phyloP scores from a whole-genome alignment of 2,113 vertebrate genomes.

The Glaucomys volans region DNA sequence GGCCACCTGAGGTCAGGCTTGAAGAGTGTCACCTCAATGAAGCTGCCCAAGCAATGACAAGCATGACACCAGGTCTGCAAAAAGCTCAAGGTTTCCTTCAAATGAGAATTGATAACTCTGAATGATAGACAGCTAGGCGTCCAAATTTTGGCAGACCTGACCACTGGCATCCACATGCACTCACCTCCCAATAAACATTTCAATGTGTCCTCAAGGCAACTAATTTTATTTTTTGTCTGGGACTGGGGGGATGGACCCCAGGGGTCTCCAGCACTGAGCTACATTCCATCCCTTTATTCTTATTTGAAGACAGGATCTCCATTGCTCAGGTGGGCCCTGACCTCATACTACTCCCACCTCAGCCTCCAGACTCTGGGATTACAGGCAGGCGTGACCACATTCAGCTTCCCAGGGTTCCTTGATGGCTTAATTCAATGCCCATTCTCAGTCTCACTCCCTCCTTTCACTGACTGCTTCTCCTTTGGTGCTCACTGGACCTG shows the following conservation, averaged over 20 bases:
- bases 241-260: too few relatives aligned
- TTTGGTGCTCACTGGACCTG: background rate
- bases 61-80: background rate
- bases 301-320: background rate
- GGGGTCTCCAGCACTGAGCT: too few relatives aligned
- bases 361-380: background rate
- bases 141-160: background rate
- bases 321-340: background rate
- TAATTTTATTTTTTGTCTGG: too few relatives aligned
- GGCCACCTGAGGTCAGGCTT: background rate
- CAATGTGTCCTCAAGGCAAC: background rate
- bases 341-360: background rate
- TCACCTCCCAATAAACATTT: background rate
- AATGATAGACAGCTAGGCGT: too few relatives aligned
- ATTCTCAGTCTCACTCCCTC: background rate
- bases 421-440: background rate
- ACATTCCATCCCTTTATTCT: too few relatives aligned
- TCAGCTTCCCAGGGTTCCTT: background rate
- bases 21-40: background rate
- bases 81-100: too few relatives aligned
- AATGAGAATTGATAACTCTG: background rate
- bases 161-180: background rate
- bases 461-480: background rate
- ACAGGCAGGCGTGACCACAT: too few relatives aligned
- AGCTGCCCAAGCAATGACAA: background rate